Evolutionary conservation across 2,113 vertebrate genomes (phyloP).

Genomic region (Otocyon megalotis): DNA sequence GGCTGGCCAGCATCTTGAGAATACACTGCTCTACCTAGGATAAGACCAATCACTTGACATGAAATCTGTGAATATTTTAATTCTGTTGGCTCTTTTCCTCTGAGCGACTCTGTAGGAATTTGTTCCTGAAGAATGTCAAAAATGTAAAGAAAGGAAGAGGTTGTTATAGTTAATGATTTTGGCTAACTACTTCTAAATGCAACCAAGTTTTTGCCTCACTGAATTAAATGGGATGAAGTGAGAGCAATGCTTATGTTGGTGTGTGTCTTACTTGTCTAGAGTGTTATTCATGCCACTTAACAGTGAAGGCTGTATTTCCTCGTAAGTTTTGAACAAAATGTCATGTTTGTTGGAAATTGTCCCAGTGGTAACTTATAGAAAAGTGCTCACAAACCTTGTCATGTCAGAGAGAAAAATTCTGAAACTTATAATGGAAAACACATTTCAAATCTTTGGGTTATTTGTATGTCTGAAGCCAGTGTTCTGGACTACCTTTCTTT

Average conservation of each 20-base stretch:
- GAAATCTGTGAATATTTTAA: not conserved
- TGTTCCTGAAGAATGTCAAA: not conserved
- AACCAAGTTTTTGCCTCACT: conserved; percentile 17
- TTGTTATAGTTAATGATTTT: not conserved
- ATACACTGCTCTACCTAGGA: not conserved
- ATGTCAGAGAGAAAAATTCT: not conserved
- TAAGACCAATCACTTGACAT: not conserved
- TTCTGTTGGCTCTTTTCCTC: not conserved
- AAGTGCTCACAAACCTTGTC: not conserved
- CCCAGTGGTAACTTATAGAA: not conserved
- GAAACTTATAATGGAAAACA: not conserved
- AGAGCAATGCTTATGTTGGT: not conserved
- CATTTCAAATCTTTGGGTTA: not conserved
- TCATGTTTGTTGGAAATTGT: not conserved
- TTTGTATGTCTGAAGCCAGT: not conserved
- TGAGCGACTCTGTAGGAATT: not conserved
- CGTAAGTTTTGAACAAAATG: not conserved
- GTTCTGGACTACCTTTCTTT: not conserved
- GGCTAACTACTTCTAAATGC: conserved; percentile 37
- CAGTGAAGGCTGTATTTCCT: not conserved
- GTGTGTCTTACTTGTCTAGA: not conserved
- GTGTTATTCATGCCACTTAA: not conserved
- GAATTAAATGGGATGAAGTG: not conserved
- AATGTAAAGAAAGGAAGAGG: not conserved
- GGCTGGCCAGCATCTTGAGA: not conserved